These are phyloP conservation scores for Corythucha ciliata DNA, from an alignment of 2,888 invertebrate genomes.

Conservation along the genomic window DNA sequence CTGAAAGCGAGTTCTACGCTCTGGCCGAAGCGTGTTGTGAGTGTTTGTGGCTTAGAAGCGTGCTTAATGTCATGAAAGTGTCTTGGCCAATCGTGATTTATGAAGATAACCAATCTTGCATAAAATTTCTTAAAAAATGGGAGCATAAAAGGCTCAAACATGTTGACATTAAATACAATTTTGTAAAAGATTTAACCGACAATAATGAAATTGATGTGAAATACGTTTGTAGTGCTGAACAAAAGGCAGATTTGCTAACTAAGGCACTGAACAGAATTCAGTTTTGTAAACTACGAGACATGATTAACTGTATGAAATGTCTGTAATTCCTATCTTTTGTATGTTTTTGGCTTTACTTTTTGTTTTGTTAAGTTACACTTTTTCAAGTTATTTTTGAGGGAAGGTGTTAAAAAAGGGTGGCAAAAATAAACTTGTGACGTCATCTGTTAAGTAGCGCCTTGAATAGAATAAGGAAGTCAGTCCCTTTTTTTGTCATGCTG, in stretches of 20 bases:
- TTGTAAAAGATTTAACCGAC: slow-evolving; percentile 19
- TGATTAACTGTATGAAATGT: too few relatives aligned
- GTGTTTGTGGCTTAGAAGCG: slow-evolving; percentile 15
- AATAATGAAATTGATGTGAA: neutral
- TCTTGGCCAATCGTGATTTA: neutral
- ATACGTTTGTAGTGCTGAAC: slow-evolving; percentile 3
- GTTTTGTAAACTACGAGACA: too few relatives aligned
- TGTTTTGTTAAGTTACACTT: too few relatives aligned
- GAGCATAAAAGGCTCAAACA: slow-evolving; percentile 21
- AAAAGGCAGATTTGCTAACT: slow-evolving; percentile 13
- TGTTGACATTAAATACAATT: slow-evolving; percentile 26
- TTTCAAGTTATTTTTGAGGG: too few relatives aligned
- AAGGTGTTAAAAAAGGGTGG: too few relatives aligned
- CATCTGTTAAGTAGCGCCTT: too few relatives aligned
- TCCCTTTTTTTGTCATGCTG: too few relatives aligned
- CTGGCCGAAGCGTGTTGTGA: slow-evolving; percentile 19
- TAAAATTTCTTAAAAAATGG: slow-evolving; percentile 11
- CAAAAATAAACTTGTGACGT: too few relatives aligned
- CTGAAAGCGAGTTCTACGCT: slow-evolving; percentile 23
- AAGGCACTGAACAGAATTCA: slow-evolving; percentile 4
- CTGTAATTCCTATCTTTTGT: too few relatives aligned
- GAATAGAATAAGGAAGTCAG: too few relatives aligned
- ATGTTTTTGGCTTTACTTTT: too few relatives aligned
- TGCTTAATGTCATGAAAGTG: neutral
- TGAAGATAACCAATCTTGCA: slow-evolving; percentile 25